Base-by-base conservation (phyloP, 2,113 vertebrate genomes). In the Terrapene triunguis region DNA sequence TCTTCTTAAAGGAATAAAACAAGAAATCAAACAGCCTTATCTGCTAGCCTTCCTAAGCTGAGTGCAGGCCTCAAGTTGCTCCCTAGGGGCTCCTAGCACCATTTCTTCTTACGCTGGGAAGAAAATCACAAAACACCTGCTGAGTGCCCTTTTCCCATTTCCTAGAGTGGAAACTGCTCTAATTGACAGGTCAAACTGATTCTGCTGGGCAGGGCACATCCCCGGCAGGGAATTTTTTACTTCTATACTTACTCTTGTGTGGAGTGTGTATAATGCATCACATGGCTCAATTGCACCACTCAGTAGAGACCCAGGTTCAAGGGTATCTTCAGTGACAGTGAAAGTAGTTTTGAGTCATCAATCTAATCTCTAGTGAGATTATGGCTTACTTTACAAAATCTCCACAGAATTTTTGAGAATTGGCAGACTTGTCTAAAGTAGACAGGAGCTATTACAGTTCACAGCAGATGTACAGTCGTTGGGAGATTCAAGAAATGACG, bases 211-310 rank as follows among this genome's bases (percentile, higher is more conserved):
- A 85, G 17, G 50, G 14, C 88, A 48, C 8, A 69, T 86, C 57
- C 86, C 16, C 32, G 3, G 2, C 12, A 10, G 3, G 6, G 25
- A 2, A 29, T 51, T 24, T 87, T 11, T 16, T 62, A n/a, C 48
- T 95, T 87, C 4, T 1, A 2, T 47, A 16, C 6, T 88, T 48
- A 53, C 57, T 82, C 47, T 87, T 82, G 10, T 12, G 35, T 51
- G 10, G 21, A 79, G 44, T 54, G 42, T 2, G 4, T 47, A 35
- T 84, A 32, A 8, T 81, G 57, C 82, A 76, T 6, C 14, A 22
- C n/a, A 86, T 10, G 0, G 0, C 2, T 19, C 0, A 78, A 29
- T 80, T 78, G 13, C 88, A 29, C 10, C 6, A 38, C 6, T 2
- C 48, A 72, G 51, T 87, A 4, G 10, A 80, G 4, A 38, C 59